A percentile compares a stretch with the other conserved stretches of the same genome.
These are phyloP conservation scores for Nasonia vitripennis DNA, from an alignment of 1,140 invertebrate species.

Conservation along the genomic window DNA sequence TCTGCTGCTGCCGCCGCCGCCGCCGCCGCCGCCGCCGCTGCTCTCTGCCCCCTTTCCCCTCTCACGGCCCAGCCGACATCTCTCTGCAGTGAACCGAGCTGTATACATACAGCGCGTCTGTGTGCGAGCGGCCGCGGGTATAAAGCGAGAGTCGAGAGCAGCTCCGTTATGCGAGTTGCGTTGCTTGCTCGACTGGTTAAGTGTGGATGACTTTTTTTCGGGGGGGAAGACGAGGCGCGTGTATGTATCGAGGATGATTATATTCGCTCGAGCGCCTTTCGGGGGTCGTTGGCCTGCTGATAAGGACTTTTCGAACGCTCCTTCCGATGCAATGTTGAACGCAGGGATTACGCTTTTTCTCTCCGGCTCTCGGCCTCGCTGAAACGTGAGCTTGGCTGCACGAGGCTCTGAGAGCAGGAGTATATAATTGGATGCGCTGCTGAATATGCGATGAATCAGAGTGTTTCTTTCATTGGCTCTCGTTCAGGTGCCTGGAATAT, in stretches of 20 bases:
- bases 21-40: neutral
- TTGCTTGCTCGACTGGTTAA: neutral
- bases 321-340: neutral
- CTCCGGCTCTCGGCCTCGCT: neutral
- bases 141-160: constrained; percentile 8
- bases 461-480: neutral
- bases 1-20: neutral
- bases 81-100: neutral
- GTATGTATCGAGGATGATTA: neutral
- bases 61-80: constrained; percentile 13
- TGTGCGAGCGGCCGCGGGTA: neutral
- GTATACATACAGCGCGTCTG: neutral
- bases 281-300: neutral
- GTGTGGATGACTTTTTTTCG: neutral
- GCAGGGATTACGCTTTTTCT: neutral
- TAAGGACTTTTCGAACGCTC: neutral
- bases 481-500: neutral
- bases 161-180: constrained; percentile 20
- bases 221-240: neutral
- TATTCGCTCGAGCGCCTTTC: neutral
- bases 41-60: constrained; percentile 18
- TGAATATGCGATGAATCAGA: neutral
- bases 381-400: neutral
- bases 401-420: neutral
- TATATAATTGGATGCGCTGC: neutral